These are phyloP conservation scores for Penaeus vannamei DNA, from an alignment of 1,140 invertebrate genomes.

Conservation along the genomic window DNA sequence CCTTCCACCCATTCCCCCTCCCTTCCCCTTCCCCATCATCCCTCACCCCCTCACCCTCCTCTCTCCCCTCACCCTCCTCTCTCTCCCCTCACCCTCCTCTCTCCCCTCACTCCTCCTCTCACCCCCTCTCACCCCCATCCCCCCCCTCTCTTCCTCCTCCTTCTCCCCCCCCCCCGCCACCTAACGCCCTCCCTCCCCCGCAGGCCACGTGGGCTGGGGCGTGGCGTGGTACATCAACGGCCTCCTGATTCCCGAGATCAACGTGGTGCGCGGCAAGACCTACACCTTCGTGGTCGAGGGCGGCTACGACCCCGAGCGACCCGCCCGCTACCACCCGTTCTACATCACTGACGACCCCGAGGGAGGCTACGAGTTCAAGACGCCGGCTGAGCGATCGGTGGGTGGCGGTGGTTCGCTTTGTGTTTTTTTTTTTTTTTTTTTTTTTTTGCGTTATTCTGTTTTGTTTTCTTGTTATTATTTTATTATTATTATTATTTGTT, in stretches of 20 bases:
- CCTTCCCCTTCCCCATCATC: too few species aligned
- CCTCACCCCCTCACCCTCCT: too few species aligned
- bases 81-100: neutral
- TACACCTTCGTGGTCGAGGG: slow-evolving; percentile 94
- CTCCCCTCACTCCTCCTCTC: neutral
- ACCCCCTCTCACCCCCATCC: neutral
- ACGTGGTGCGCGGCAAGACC: slow-evolving; percentile 88
- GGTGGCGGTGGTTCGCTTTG: slow-evolving; percentile 60
- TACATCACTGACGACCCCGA: slow-evolving; percentile 95
- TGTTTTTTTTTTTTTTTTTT: neutral
- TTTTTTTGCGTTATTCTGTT: neutral
- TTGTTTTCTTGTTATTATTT: neutral
- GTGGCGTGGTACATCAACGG: slow-evolving; percentile 97
- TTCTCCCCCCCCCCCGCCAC: neutral
- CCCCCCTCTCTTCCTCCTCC: neutral
- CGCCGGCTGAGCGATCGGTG: slow-evolving; percentile 85
- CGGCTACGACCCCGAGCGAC: slow-evolving; percentile 82
- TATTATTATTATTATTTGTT: too few species aligned
- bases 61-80: too few species aligned
- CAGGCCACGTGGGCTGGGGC: slow-evolving; percentile 91
- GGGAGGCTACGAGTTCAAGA: slow-evolving; percentile 90
- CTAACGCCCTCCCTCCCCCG: slow-evolving; percentile 24
- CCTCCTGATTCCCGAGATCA: slow-evolving; percentile 91
- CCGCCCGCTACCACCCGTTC: slow-evolving; percentile 93
- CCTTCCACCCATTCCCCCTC: too few species aligned